phyloP scores from a whole-genome alignment of 2,888 invertebrate species.

The Artemia sp. region DNA sequence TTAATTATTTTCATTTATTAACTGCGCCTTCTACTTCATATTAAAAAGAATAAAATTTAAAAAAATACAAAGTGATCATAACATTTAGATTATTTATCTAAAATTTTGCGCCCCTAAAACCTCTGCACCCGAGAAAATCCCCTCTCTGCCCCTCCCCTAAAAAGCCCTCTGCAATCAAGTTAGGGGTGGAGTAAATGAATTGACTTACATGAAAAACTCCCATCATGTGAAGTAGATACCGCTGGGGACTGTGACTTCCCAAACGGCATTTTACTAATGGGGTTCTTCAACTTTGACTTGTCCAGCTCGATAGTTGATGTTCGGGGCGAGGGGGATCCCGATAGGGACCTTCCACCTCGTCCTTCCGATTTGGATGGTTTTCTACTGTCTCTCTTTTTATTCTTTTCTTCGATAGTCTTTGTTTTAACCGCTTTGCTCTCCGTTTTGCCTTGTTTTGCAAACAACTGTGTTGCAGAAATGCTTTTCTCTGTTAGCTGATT shows the following conservation, averaged over 20 bases:
- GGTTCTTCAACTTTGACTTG: constrained; percentile 6
- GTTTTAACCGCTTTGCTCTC: background rate
- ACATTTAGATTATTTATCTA: too few species aligned
- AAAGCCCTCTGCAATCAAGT: too few species aligned
- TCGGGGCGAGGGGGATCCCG: constrained; percentile 3
- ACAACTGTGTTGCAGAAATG: background rate
- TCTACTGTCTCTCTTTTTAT: background rate
- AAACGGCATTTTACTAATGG: constrained; percentile 10
- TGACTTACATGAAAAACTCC: background rate
- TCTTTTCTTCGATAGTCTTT: background rate
- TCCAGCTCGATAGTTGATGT: constrained; percentile 8
- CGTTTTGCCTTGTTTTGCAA: background rate
- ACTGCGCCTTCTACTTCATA: too few species aligned
- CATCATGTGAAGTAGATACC: constrained; percentile 12
- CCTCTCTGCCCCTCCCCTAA: too few species aligned
- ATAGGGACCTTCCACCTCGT: background rate
- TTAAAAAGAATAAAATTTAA: too few species aligned
- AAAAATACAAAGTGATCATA: too few species aligned
- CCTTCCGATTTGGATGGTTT: constrained; percentile 6
- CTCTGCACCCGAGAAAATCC: too few species aligned
- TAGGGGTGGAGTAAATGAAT: too few species aligned
- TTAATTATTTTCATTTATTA: too few species aligned
- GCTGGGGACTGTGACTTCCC: constrained; percentile 4
- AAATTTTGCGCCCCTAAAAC: too few species aligned
- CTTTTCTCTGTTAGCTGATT: background rate